Percentiles rank a stretch among this genome's conserved stretches.
Conservation (phyloP, 92 coral and sea anemone genomes). For the Meandrina meandrites region DNA sequence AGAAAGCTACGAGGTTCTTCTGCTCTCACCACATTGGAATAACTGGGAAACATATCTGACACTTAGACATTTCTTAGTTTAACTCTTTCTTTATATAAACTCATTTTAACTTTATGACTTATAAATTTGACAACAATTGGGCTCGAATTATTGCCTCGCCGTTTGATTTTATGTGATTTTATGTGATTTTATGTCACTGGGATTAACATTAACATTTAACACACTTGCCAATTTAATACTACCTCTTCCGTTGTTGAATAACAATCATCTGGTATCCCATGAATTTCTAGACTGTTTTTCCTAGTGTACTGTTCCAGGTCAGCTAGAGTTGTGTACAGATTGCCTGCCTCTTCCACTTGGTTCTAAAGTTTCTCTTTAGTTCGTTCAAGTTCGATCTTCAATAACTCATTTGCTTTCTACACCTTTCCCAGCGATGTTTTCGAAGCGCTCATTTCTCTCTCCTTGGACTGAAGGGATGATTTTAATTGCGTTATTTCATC, state of each 20-base stretch:
- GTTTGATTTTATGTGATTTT: constrained; percentile 4
- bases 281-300: constrained; percentile 12
- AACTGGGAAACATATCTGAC: neutral
- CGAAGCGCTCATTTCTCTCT: neutral
- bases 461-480: neutral
- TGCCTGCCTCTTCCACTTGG: neutral
- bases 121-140: neutral
- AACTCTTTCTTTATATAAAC: neutral
- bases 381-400: constrained; percentile 4
- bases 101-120: neutral
- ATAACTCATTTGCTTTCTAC: constrained; percentile 6
- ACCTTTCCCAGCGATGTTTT: neutral
- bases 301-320: constrained; percentile 13
- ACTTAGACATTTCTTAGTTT: neutral
- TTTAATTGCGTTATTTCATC: neutral
- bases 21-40: neutral
- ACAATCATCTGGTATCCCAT: neutral
- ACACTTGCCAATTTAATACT: neutral
- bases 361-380: neutral
- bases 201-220: constrained; percentile 7
- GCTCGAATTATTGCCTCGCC: neutral
- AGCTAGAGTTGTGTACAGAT: neutral
- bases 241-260: constrained; percentile 19
- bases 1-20: neutral
- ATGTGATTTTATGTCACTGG: neutral